Base-by-base conservation (phyloP, 2,113 vertebrate genomes). In the Vicugna pacos region DNA sequence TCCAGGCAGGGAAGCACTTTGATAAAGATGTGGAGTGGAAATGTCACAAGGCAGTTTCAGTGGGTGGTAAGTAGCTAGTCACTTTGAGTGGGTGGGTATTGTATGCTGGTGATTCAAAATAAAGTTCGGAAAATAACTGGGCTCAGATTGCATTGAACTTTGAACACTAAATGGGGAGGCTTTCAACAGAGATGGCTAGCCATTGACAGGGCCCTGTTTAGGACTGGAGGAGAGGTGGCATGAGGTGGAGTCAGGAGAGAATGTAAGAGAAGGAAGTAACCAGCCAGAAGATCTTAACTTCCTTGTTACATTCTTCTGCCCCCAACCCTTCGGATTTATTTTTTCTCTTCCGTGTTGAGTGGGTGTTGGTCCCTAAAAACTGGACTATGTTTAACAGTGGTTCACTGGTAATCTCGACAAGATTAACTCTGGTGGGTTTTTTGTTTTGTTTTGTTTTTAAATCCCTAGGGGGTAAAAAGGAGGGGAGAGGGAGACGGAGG, bases 11-110 rank as follows among this genome's bases (percentile, higher is more conserved):
- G 82, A 89, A 92, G 64, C 50, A 82, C 35, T 91, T 91, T 35
- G 38, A 64, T 89, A 67, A 88, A 83, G 35, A 75, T 69, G 2
- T 75, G 72, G 56, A 86, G 72, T 60, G 38, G 58, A 91, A 87
- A 35, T 87, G 38, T 58, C 50, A 35, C 17, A 87, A 76, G 81
- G 20, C 54, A 89, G 5, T 89, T 92, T 95, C 38, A 64, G 17
- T 79, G 38, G 26, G 48, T 89, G 35, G 62, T 46, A 84, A 82
- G 80, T 90, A 91, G 80, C 32, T 69, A 52, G 30, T 91, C 20
- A 83, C 46, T 96, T 93, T 64, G 62, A 93, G 26, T 92, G 95
- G 46, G 15, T 93, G 17, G 17, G 2, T 81, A 32, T 96, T 87
- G 52, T 73, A 32, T 80, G 16, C 38, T 96, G 32, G 62, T 86